These are phyloP conservation scores for Onthophagus sagittarius DNA, from an alignment of 2,888 invertebrate genomes.

Conservation along the genomic window DNA sequence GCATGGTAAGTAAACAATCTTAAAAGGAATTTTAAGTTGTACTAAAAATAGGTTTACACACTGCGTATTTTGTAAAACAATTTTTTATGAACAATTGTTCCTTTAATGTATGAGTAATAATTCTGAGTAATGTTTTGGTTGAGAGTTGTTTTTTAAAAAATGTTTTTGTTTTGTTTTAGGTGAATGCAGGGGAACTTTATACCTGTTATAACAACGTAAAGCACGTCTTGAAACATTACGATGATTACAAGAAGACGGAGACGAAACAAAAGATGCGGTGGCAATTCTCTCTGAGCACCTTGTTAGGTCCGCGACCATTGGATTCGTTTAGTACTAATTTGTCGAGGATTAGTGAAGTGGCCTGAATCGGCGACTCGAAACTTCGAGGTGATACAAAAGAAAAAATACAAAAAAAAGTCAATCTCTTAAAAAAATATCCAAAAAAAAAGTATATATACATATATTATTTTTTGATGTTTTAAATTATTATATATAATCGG, in stretches of 20 bases:
- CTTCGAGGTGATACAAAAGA: constrained; percentile 18
- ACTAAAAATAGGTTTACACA: not conserved
- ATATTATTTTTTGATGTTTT: constrained; percentile 25
- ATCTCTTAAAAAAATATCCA: constrained; percentile 20
- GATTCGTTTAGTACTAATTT: constrained; percentile 31
- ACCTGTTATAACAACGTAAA: constrained; percentile 60
- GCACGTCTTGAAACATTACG: constrained; percentile 66
- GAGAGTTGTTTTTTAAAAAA: constrained; percentile 19
- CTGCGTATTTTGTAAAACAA: not conserved
- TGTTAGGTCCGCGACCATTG: constrained; percentile 43
- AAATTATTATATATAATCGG: constrained; percentile 19
- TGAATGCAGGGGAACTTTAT: constrained; percentile 63
- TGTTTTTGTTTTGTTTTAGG: constrained; percentile 48
- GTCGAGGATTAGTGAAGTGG: constrained; percentile 30
- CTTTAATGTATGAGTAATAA: too few species aligned
- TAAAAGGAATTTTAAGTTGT: not conserved
- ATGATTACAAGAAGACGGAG: constrained; percentile 63
- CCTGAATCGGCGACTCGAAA: not conserved
- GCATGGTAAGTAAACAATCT: constrained; percentile 56
- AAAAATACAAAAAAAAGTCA: constrained; percentile 24
- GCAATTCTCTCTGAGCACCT: constrained; percentile 70
- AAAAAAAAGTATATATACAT: constrained; percentile 15
- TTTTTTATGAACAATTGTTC: too few species aligned
- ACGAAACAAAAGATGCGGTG: constrained; percentile 73
- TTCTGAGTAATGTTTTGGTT: constrained; percentile 17